Evolutionary conservation across 2,113 vertebrate genomes (phyloP), one percentile per base, ranked within the genome.

Genomic region (Python bivittatus): DNA sequence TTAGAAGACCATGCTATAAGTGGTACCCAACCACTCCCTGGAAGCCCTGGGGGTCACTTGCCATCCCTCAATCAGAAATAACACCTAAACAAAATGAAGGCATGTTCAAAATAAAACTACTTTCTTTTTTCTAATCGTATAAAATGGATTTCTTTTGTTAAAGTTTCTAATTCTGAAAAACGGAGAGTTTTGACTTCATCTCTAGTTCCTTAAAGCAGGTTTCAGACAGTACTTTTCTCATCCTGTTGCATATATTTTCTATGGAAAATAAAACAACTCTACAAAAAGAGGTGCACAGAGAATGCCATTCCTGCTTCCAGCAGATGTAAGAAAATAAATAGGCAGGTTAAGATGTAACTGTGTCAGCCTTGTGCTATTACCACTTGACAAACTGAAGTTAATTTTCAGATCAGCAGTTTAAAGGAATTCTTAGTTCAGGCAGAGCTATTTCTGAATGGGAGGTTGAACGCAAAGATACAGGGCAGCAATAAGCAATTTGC

Each of bases 381-480:
- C 72, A 94, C 95, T 96, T 96, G 95, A 95, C 95, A 95, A 84
- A 89, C 61, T 89, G 95, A 96, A 96, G 95, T 96, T 94, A 97
- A 95, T 96, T 97, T 96, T 95, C 95, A 88, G 94, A 97, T 95
- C 94, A 94, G 95, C 95, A 12, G 92, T 84, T 94, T 96, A 95
- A 95, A 96, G 93, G 94, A 91, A 86, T 93, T 95, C 94, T 95
- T 92, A 94, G 54, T 88, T 92, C 91, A 87, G 3, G 93, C n/a
- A 38, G 72, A 42, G 94, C 94, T 96, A 93, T 93, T 96, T 94
- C 79, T 38, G 1, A 93, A 95, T 90, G 15, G 33, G 33, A 9
- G 38, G 33, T 29, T 6, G 38, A 13, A 44, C 29, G 93, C 88
- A 96, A 90, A 96, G 92, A 91, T 84, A 90, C 89, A 95, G 95